phyloP scores from a whole-genome alignment of 2,797 vertebrate species.

The Morus bassanus region DNA sequence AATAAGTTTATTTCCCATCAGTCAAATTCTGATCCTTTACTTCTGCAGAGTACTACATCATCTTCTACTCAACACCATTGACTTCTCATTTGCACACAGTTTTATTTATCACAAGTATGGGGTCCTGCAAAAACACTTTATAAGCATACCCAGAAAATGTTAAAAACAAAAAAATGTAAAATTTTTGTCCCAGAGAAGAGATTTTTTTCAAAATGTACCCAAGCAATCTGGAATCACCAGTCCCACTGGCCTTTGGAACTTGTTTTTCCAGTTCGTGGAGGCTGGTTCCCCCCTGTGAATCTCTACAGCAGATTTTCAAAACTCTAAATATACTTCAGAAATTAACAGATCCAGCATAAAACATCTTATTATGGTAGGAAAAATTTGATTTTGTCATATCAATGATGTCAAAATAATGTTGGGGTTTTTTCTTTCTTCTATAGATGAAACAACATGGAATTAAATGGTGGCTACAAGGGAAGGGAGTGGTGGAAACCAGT shows the following conservation, averaged over 20 bases:
- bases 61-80: not conserved
- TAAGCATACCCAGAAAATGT: not conserved
- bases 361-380: not conserved
- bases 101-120: not conserved
- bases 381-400: not conserved
- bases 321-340: not conserved
- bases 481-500: not conserved
- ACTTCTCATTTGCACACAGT: not conserved
- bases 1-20: not conserved
- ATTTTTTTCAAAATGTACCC: not conserved
- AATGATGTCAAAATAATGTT: not conserved
- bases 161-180: not conserved
- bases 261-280: not conserved
- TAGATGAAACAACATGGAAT: not conserved
- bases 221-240: not conserved
- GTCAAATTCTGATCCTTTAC: not conserved
- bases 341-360: not conserved
- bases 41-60: not conserved
- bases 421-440: not conserved
- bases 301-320: not conserved
- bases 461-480: not conserved
- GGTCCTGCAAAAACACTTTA: not conserved
- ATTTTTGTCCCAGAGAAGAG: not conserved
- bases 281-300: accelerated
- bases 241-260: not conserved